A percentile compares a stretch with the other conserved stretches of the same genome.
Conservation (phyloP, 2,113 vertebrate genomes). For the Spizaetus ornatus region DNA sequence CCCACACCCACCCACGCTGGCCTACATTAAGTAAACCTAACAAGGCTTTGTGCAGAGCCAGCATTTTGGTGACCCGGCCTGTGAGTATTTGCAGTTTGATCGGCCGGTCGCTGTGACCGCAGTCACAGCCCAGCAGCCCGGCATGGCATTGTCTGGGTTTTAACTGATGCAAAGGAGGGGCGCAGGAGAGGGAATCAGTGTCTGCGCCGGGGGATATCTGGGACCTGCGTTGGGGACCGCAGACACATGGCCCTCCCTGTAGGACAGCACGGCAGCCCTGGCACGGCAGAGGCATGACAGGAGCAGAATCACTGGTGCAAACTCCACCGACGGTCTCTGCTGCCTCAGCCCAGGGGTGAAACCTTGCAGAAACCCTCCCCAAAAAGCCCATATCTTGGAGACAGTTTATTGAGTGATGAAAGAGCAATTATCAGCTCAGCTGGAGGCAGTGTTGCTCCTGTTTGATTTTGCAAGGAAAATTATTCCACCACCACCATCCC, state of each 20-base stretch:
- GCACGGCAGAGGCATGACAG: accelerated
- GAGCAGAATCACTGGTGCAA: neutral
- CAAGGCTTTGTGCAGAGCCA: neutral
- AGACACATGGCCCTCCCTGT: neutral
- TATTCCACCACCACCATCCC: accelerated
- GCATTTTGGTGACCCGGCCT: accelerated
- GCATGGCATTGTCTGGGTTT: neutral
- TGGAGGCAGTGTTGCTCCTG: neutral
- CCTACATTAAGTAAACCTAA: neutral
- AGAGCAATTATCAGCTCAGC: neutral
- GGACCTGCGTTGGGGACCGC: accelerated
- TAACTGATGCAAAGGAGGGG: neutral
- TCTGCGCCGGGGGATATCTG: neutral
- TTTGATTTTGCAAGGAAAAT: neutral
- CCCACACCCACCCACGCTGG: accelerated
- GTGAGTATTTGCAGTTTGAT: neutral
- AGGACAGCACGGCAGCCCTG: neutral
- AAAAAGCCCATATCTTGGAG: accelerated
- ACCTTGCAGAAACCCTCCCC: neutral
- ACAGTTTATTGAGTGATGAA: neutral
- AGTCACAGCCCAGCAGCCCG: neutral
- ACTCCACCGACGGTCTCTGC: accelerated
- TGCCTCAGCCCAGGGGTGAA: neutral
- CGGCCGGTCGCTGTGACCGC: accelerated
- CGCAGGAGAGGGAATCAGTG: accelerated